Evolutionary conservation across 2,113 vertebrate species (phyloP).

Genomic region (Leuciscus idus): DNA sequence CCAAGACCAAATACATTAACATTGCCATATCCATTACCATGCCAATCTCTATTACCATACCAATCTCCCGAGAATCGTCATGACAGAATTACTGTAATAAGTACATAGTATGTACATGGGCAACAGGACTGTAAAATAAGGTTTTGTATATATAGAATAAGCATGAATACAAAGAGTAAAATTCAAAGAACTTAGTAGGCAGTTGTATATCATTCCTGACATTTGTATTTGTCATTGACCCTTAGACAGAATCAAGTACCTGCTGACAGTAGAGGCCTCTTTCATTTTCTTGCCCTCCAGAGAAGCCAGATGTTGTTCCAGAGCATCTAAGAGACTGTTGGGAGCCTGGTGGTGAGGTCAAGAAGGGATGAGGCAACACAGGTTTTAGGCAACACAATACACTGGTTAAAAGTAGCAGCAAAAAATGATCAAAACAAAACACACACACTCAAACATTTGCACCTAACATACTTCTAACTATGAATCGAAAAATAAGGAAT

Average conservation of each 20-base stretch:
- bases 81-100: too few relatives aligned
- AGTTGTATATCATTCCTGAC: background rate
- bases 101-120: too few relatives aligned
- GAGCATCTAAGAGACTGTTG: constrained; percentile 89
- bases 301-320: constrained; percentile 93
- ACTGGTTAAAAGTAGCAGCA: constrained; percentile 47
- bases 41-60: too few relatives aligned
- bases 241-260: constrained; percentile 69
- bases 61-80: too few relatives aligned
- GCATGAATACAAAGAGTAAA: too few relatives aligned
- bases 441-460: background rate
- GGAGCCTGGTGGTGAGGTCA: constrained; percentile 79
- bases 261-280: constrained; percentile 82
- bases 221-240: background rate
- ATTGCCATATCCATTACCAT: too few relatives aligned
- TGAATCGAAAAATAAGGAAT: background rate
- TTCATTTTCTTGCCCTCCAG: constrained; percentile 93
- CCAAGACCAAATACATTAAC: too few relatives aligned
- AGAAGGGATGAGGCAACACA: constrained; percentile 34
- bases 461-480: constrained; percentile 33
- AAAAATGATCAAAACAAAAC: constrained; percentile 17
- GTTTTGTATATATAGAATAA: too few relatives aligned
- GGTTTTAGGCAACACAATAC: constrained; percentile 51
- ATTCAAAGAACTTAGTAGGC: too few relatives aligned
- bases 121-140: too few relatives aligned